Conservation (phyloP, 2,113 vertebrate genomes). For the Poeciliopsis occidentalis region DNA sequence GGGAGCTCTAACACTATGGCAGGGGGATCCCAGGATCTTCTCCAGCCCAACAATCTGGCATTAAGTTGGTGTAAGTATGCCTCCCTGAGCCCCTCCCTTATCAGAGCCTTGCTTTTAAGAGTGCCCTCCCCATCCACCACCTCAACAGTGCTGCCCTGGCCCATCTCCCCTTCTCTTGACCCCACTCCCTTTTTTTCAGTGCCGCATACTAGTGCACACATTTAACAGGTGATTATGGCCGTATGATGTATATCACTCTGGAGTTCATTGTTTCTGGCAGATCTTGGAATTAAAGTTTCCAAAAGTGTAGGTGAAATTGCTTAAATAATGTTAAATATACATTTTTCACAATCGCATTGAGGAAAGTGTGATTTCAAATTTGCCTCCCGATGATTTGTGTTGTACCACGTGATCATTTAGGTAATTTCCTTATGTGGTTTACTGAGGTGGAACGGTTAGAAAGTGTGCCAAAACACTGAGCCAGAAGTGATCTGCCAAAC, state of each 20-base stretch:
- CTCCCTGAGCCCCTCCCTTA: constrained; percentile 62
- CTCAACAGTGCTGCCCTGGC: constrained; percentile 67
- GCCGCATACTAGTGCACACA: constrained; percentile 19
- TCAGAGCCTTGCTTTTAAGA: constrained; percentile 40
- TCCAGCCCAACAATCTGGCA: constrained; percentile 87
- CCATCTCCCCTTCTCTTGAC: constrained; percentile 37
- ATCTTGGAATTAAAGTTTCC: constrained; percentile 10
- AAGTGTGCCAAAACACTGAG: constrained; percentile 17
- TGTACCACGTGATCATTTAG: constrained; percentile 21
- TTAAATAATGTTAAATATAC: constrained; percentile 21
- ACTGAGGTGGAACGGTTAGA: constrained; percentile 20
- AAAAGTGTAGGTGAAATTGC: constrained; percentile 18
- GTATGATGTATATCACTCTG: constrained; percentile 29
- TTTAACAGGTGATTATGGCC: constrained; percentile 9
- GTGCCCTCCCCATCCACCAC: constrained; percentile 10
- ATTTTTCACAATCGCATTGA: constrained; percentile 1
- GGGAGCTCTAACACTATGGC: constrained; percentile 83
- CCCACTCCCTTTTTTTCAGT: constrained; percentile 25
- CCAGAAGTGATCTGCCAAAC: constrained; percentile 17
- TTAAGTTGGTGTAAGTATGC: constrained; percentile 87
- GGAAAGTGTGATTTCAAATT: constrained; percentile 11
- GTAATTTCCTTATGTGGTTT: constrained; percentile 26
- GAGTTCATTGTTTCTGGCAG: constrained; percentile 36
- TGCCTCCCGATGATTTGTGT: constrained; percentile 22
- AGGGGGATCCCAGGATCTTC: constrained; percentile 85